Conservation (phyloP, 2,888 invertebrate genomes). For the Halictus quadricinctus region DNA sequence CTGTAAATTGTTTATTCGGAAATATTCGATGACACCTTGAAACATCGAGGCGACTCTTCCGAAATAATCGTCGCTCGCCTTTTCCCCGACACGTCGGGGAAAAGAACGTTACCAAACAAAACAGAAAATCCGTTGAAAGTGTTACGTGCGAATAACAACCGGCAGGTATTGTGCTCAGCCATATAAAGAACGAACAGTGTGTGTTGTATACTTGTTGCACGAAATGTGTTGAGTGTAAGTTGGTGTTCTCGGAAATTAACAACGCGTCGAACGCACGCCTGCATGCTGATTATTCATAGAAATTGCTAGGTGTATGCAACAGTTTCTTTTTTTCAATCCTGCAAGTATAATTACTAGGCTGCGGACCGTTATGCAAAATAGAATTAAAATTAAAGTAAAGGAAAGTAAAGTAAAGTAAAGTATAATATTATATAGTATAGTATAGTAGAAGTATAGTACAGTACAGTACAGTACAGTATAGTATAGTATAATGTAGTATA, state of each 20-base stretch:
- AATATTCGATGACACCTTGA: not conserved
- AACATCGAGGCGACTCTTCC: conserved; percentile 60
- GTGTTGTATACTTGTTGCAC: conserved; percentile 76
- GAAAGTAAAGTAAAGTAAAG: too few relatives aligned
- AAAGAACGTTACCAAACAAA: conserved; percentile 22
- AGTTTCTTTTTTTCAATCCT: too few relatives aligned
- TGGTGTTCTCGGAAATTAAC: conserved; percentile 59
- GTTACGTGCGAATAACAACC: conserved; percentile 65
- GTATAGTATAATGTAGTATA: too few relatives aligned
- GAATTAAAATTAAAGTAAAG: too few relatives aligned
- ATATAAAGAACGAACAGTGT: conserved; percentile 56
- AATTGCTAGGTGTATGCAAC: not conserved
- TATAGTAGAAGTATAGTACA: too few relatives aligned
- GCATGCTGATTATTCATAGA: not conserved
- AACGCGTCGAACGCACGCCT: conserved; percentile 37
- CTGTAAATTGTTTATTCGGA: conserved; percentile 36
- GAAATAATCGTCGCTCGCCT: conserved; percentile 5
- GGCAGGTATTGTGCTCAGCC: conserved; percentile 72
- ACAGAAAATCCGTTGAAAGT: conserved; percentile 51
- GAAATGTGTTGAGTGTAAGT: conserved; percentile 76
- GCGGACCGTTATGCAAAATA: too few relatives aligned
- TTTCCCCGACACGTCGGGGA: not conserved
- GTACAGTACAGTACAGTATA: too few relatives aligned
- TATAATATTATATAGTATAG: too few relatives aligned
- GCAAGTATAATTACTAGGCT: too few relatives aligned